Conservation (phyloP, 2,113 vertebrate genomes). For the Rhea pennata region DNA sequence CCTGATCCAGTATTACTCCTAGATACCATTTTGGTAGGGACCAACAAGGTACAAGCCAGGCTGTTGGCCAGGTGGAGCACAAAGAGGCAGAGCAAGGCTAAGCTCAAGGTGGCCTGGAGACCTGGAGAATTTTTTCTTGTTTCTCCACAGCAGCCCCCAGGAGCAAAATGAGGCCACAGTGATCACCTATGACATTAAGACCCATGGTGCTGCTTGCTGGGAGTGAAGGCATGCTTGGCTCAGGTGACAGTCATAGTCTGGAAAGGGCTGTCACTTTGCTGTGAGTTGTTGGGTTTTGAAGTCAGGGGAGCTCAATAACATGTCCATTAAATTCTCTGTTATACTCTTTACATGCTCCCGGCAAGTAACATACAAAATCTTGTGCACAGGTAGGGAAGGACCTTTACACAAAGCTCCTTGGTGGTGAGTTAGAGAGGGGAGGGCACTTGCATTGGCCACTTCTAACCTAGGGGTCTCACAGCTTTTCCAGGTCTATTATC, state of each 20-base stretch:
- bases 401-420: background rate
- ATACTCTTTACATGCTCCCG: background rate
- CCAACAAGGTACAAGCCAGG: background rate
- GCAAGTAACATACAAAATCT: background rate
- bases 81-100: background rate
- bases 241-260: background rate
- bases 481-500: background rate
- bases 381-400: background rate
- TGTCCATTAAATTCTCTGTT: accelerated
- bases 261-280: background rate
- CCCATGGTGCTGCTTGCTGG: background rate
- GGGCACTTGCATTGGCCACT: background rate
- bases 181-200: accelerated
- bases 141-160: background rate
- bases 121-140: background rate
- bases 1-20: background rate
- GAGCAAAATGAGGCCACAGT: background rate
- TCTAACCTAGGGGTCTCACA: background rate
- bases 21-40: background rate
- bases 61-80: background rate
- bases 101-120: accelerated
- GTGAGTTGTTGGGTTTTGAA: background rate
- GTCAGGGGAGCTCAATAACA: background rate
- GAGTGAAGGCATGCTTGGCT: background rate
- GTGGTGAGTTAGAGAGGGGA: background rate